Evolutionary conservation across 2,888 invertebrate genomes (phyloP).

Genomic region (Netelia melanura): DNA sequence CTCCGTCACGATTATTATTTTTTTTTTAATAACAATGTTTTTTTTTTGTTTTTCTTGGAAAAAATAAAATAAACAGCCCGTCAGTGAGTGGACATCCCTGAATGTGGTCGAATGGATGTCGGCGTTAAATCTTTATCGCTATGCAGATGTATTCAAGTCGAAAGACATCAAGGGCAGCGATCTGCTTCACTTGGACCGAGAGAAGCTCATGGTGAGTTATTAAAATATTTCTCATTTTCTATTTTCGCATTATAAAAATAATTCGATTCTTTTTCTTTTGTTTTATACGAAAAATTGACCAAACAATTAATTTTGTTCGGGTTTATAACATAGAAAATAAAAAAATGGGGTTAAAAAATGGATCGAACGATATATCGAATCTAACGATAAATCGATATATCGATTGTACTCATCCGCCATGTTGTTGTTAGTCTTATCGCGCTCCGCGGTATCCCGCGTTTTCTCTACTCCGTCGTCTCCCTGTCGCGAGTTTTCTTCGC

Average conservation of each 20-base stretch:
- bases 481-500: not conserved
- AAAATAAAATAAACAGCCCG: constrained; percentile 85
- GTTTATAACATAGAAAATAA: too few species aligned
- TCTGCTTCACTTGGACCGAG: constrained; percentile 88
- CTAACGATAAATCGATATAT: too few species aligned
- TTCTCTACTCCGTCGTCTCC: too few species aligned
- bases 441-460: not conserved
- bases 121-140: constrained; percentile 89
- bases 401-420: too few species aligned
- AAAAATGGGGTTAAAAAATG: too few species aligned
- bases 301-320: too few species aligned
- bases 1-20: not conserved
- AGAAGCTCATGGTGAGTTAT: constrained; percentile 88
- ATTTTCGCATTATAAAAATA: constrained; percentile 48
- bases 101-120: constrained; percentile 93
- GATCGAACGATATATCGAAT: too few species aligned
- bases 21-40: constrained; percentile 22
- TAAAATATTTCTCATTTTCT: not conserved
- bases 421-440: not conserved
- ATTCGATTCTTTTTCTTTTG: not conserved
- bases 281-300: too few species aligned
- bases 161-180: constrained; percentile 90
- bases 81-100: constrained; percentile 89
- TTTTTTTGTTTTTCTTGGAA: constrained; percentile 76
- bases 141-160: constrained; percentile 90